phyloP scores from a whole-genome alignment of 2,113 vertebrate species.

The Cololabis saira region DNA sequence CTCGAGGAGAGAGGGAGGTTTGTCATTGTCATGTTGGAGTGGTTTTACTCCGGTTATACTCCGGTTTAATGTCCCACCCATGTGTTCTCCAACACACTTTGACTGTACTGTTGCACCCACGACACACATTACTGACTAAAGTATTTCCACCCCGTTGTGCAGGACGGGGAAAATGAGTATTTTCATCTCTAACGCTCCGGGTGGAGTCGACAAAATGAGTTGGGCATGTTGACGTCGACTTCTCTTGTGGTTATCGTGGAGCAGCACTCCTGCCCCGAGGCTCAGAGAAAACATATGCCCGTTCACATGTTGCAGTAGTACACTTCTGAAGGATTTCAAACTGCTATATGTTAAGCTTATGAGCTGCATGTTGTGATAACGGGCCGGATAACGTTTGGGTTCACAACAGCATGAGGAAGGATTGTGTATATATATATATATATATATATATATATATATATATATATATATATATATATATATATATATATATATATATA shows the following conservation, averaged over 20 bases:
- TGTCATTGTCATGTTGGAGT: too few relatives aligned
- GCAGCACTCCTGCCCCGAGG: conserved; percentile 21
- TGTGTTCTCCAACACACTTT: too few relatives aligned
- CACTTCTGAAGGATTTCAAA: conserved; percentile 37
- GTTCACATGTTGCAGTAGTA: conserved; percentile 33
- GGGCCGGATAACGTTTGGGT: conserved; percentile 11
- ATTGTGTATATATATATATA: background rate
- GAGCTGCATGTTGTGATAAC: conserved; percentile 28
- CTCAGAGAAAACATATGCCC: conserved; percentile 13
- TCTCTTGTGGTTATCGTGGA: conserved; percentile 30
- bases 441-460: too few relatives aligned
- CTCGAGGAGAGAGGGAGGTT: too few relatives aligned
- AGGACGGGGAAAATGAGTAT: background rate
- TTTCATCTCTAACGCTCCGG: conserved; percentile 2
- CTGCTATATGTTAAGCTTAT: conserved; percentile 20
- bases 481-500: too few relatives aligned
- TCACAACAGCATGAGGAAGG: background rate
- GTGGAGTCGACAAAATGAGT: conserved; percentile 21
- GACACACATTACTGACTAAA: background rate
- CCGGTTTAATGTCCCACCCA: too few relatives aligned
- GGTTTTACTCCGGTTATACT: too few relatives aligned
- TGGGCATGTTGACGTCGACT: conserved; percentile 10
- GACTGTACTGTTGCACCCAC: too few relatives aligned
- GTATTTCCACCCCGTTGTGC: background rate
- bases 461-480: too few relatives aligned